Evolutionary conservation across 2,113 vertebrate species (phyloP).

Genomic region (Heliornis fulica): DNA sequence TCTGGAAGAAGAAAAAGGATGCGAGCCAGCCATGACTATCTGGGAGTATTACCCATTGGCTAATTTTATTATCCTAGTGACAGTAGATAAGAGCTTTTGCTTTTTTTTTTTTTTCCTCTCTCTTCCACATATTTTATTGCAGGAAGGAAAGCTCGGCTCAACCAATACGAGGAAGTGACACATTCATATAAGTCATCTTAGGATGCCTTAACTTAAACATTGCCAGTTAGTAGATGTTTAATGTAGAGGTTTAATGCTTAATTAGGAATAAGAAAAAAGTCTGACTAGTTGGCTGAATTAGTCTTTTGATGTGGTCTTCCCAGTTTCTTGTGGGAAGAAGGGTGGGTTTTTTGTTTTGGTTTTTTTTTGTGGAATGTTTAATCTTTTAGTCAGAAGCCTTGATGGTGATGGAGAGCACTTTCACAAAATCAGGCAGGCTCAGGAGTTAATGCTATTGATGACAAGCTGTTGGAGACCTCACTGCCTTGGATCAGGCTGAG

Average conservation of each 20-base stretch:
- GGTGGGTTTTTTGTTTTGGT: too few species aligned
- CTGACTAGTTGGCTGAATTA: neutral
- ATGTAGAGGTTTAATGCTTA: slow-evolving; percentile 26
- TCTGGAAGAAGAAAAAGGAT: slow-evolving; percentile 34
- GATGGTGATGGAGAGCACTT: neutral
- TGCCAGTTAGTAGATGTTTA: slow-evolving; percentile 28
- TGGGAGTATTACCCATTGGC: slow-evolving; percentile 10
- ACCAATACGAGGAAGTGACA: slow-evolving; percentile 61
- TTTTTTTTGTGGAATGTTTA: neutral
- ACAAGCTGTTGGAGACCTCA: accelerated
- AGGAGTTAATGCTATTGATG: accelerated
- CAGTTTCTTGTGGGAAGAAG: neutral
- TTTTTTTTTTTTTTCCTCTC: neutral
- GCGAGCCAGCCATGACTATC: slow-evolving; percentile 14
- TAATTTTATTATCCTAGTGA: slow-evolving; percentile 60
- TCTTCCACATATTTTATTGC: slow-evolving; percentile 61
- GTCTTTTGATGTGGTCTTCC: neutral
- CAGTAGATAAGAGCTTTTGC: slow-evolving; percentile 25
- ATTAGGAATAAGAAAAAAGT: slow-evolving; percentile 9
- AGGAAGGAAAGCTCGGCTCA: slow-evolving; percentile 42
- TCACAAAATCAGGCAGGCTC: neutral
- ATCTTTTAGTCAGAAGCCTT: neutral
- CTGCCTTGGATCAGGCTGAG: neutral
- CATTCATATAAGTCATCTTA: slow-evolving; percentile 57
- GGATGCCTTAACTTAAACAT: slow-evolving; percentile 50